phyloP scores from a whole-genome alignment of 2,888 invertebrate genomes.

The Aradus depressus region DNA sequence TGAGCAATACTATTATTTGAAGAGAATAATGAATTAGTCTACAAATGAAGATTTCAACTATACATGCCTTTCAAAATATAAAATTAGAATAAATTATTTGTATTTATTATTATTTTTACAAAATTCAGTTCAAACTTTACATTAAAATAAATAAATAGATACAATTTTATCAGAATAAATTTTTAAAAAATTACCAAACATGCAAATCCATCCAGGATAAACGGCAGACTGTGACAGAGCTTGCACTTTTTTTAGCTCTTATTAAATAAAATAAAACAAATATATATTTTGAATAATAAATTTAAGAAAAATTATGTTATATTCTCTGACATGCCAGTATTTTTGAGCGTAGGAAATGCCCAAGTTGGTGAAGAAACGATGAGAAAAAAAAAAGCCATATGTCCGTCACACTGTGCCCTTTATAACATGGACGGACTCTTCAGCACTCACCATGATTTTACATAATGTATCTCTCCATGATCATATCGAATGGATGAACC shows the following conservation, averaged over 20 bases:
- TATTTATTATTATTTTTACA: background rate
- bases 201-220: constrained; percentile 26
- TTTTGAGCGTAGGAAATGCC: background rate
- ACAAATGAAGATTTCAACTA: no score
- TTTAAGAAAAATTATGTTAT: background rate
- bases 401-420: constrained; percentile 27
- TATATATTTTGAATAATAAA: background rate
- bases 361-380: background rate
- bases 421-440: constrained; percentile 26
- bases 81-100: background rate
- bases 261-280: background rate
- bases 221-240: constrained; percentile 26
- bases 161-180: constrained; percentile 1
- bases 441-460: no score
- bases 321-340: constrained; percentile 26
- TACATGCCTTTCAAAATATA: background rate
- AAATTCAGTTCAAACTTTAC: background rate
- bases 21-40: no score
- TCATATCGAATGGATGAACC: no score
- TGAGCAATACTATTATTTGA: no score
- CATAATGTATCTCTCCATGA: no score
- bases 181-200: constrained; percentile 4
- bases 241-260: no score
- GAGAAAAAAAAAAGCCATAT: background rate
- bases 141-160: constrained; percentile 3